These are phyloP conservation scores for Atherinosoma microstoma DNA, from an alignment of 2,797 vertebrate genomes.

Conservation along the genomic window DNA sequence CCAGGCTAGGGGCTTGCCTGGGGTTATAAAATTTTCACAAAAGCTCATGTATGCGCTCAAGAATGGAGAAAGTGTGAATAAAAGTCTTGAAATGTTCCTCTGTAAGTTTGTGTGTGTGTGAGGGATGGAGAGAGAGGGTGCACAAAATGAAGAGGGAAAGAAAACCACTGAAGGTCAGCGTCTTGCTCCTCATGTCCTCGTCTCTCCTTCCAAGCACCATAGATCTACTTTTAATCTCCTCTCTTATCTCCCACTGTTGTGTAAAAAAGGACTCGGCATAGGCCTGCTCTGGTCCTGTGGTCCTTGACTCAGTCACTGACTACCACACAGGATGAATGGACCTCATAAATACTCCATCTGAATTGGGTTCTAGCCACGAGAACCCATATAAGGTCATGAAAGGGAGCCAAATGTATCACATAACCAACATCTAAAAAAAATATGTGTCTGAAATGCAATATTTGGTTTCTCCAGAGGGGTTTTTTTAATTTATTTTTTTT, in stretches of 20 bases:
- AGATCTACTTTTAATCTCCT: slow-evolving; percentile 71
- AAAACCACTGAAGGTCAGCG: slow-evolving; percentile 60
- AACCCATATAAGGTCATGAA: slow-evolving; percentile 11
- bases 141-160: slow-evolving; percentile 8
- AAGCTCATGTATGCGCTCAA: slow-evolving; percentile 32
- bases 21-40: slow-evolving; percentile 70
- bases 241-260: slow-evolving; percentile 47
- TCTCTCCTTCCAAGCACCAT: slow-evolving; percentile 40
- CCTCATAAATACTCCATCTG: slow-evolving; percentile 55
- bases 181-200: slow-evolving; percentile 30
- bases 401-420: slow-evolving; percentile 1
- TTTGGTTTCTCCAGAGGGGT: not conserved
- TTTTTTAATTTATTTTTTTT: not conserved
- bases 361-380: slow-evolving; percentile 40
- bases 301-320: slow-evolving; percentile 34
- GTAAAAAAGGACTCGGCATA: slow-evolving; percentile 46
- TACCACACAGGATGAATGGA: slow-evolving; percentile 46
- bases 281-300: slow-evolving; percentile 33
- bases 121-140: not conserved
- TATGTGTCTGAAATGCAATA: not conserved
- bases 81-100: slow-evolving; percentile 29
- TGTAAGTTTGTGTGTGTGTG: not conserved
- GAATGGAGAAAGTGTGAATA: slow-evolving; percentile 32
- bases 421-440: slow-evolving; percentile 19
- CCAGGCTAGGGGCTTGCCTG: slow-evolving; percentile 44